Conservation (phyloP, 2,888 invertebrate genomes). For the Diogma glabrata region DNA sequence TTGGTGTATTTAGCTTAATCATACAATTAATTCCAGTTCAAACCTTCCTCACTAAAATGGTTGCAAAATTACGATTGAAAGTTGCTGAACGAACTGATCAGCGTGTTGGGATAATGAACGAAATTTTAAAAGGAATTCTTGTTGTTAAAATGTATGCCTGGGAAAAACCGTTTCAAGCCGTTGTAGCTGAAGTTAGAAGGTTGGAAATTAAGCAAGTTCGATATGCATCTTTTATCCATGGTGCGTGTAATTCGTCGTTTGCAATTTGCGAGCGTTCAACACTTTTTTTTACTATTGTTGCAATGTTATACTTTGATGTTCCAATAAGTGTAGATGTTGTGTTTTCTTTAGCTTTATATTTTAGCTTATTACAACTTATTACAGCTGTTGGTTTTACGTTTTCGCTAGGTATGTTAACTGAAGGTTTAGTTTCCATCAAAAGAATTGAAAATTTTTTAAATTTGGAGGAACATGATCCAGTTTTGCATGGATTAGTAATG, state of each 20-base stretch:
- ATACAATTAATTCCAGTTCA: constrained; percentile 74
- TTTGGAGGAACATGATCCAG: constrained; percentile 39
- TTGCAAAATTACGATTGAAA: constrained; percentile 46
- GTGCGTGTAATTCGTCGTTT: constrained; percentile 53
- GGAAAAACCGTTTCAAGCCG: constrained; percentile 79
- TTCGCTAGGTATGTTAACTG: constrained; percentile 45
- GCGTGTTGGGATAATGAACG: constrained; percentile 86
- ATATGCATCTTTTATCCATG: constrained; percentile 52
- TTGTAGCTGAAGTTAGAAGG: constrained; percentile 65
- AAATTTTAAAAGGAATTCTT: constrained; percentile 86
- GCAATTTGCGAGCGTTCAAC: constrained; percentile 80
- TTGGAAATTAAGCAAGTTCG: constrained; percentile 51
- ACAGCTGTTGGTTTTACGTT: constrained; percentile 48
- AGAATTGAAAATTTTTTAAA: constrained; percentile 45
- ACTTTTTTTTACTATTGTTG: constrained; percentile 66
- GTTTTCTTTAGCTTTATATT: constrained; percentile 67
- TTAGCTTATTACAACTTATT: constrained; percentile 38
- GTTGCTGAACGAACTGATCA: constrained; percentile 82
- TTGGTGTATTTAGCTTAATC: constrained; percentile 68
- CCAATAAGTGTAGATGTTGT: constrained; percentile 51
- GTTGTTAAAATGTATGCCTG: constrained; percentile 96
- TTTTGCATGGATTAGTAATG: constrained; percentile 11
- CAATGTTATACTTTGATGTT: constrained; percentile 60
- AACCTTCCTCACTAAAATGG: constrained; percentile 37
- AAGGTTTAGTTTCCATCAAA: constrained; percentile 42